These are phyloP conservation scores for human DNA, from an alignment of 2,113 vertebrate species.

Conservation along the genomic window DNA sequence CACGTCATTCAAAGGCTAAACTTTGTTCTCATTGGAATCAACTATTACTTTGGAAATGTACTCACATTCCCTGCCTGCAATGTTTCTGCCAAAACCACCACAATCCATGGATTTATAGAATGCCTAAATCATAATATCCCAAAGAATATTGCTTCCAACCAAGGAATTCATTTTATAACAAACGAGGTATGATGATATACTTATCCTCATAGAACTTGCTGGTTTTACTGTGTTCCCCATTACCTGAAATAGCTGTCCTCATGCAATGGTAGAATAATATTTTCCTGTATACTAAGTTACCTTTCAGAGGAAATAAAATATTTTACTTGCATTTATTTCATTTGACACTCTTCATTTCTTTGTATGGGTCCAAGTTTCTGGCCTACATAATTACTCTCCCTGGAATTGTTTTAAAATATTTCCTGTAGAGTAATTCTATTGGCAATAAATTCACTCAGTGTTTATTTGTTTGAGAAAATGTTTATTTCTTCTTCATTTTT, in stretches of 20 bases:
- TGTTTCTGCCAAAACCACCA: neutral
- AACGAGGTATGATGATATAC: neutral
- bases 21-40: neutral
- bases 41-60: neutral
- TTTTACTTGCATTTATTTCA: neutral
- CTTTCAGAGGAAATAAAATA: neutral
- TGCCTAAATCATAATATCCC: neutral
- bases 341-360: neutral
- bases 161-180: slow-evolving; percentile 7
- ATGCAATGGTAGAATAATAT: neutral
- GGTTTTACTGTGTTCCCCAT: neutral
- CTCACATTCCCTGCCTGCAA: neutral
- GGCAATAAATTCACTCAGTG: neutral
- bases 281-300: neutral
- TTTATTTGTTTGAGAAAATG: neutral
- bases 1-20: neutral
- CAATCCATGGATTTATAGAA: neutral
- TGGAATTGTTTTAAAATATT: neutral
- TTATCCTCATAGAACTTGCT: neutral
- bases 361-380: neutral
- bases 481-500: slow-evolving; percentile 40
- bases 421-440: neutral
- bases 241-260: neutral
- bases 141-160: neutral
- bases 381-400: neutral